Evolutionary conservation across 2,797 vertebrate genomes (phyloP).

Genomic region (Chrosomus eos): DNA sequence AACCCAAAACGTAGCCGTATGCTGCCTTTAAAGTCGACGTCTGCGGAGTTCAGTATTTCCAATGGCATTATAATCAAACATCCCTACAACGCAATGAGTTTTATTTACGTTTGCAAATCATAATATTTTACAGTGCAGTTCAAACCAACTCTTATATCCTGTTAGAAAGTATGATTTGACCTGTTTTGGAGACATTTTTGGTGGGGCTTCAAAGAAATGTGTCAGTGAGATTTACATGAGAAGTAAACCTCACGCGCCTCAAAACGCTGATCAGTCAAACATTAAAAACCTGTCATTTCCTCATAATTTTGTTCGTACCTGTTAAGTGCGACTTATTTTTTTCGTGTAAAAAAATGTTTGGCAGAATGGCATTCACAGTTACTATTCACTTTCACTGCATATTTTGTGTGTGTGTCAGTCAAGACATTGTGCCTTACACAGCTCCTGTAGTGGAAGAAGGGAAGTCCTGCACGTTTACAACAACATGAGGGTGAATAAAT

Average conservation of each 20-base stretch:
- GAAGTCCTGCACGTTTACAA: background rate
- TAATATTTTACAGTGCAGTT: background rate
- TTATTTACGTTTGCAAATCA: background rate
- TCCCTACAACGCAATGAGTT: background rate
- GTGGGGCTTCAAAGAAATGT: slow-evolving; percentile 15
- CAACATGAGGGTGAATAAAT: background rate
- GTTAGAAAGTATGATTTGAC: background rate
- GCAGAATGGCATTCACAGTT: background rate
- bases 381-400: background rate
- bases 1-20: background rate
- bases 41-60: background rate
- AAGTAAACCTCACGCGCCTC: background rate
- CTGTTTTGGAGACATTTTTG: background rate
- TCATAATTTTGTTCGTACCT: background rate
- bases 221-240: slow-evolving; percentile 8
- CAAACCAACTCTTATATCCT: background rate
- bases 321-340: background rate
- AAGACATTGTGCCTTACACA: background rate
- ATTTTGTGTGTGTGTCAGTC: background rate
- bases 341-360: background rate
- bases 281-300: background rate
- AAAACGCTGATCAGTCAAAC: background rate
- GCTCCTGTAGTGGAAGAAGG: background rate
- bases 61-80: background rate
- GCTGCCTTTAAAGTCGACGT: background rate